A percentile compares a stretch with the other conserved stretches of the same genome.
Conservation (phyloP, 2,113 vertebrate species). For the Laticauda laticaudata region DNA sequence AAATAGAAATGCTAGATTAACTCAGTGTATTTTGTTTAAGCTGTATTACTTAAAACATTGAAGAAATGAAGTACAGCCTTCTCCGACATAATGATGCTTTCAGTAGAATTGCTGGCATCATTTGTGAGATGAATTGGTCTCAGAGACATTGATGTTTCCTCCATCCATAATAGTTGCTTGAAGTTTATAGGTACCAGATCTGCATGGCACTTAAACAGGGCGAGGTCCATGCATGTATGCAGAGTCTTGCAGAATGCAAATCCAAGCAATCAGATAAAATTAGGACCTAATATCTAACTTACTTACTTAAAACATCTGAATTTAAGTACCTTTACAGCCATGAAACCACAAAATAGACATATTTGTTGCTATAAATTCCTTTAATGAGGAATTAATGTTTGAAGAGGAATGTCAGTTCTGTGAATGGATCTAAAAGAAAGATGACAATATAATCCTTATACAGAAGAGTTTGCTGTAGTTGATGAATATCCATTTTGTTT, state of each 20-base stretch:
- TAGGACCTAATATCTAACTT: neutral
- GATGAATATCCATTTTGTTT: neutral
- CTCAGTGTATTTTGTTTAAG: neutral
- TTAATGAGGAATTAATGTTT: neutral
- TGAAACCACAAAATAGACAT: neutral
- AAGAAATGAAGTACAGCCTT: neutral
- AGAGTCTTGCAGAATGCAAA: neutral
- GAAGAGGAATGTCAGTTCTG: neutral
- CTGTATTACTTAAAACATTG: neutral
- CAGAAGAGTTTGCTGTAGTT: neutral
- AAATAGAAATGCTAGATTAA: neutral
- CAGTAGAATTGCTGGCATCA: neutral
- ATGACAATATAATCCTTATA: neutral
- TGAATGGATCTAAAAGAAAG: neutral
- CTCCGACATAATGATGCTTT: neutral
- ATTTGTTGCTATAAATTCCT: neutral
- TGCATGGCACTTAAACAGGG: neutral
- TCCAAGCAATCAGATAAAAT: neutral
- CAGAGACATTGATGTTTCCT: neutral
- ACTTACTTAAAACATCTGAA: neutral
- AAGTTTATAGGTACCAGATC: neutral
- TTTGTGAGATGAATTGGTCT: neutral
- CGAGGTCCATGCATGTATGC: neutral
- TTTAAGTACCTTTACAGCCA: neutral
- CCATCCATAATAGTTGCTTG: neutral